phyloP scores from a whole-genome alignment of 2,113 vertebrate species.

The Peromyscus polionotus region DNA sequence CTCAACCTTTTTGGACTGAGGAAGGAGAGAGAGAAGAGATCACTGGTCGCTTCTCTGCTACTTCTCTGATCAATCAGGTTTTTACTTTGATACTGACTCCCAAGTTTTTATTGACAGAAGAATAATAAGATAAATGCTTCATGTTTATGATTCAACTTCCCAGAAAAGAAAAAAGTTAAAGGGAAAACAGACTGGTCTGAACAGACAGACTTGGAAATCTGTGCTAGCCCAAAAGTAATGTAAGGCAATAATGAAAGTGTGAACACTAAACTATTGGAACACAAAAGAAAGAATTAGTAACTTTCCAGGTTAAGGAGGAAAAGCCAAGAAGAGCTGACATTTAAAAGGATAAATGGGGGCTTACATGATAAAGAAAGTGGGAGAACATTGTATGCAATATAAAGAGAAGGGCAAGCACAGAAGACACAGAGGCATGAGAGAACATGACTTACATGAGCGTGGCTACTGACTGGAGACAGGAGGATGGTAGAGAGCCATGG shows the following conservation, averaged over 20 bases:
- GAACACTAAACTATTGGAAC: background rate
- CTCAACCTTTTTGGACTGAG: background rate
- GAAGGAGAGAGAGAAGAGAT: background rate
- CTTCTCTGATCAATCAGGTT: background rate
- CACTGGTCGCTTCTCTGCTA: background rate
- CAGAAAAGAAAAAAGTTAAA: background rate
- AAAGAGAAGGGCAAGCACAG: background rate
- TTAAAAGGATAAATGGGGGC: background rate
- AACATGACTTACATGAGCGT: background rate
- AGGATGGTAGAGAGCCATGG: background rate
- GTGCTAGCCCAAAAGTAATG: background rate
- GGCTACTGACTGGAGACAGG: background rate
- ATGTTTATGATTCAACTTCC: background rate
- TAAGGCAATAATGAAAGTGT: background rate
- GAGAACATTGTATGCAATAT: background rate
- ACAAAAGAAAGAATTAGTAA: background rate
- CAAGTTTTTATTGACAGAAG: background rate
- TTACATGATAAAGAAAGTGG: slow-evolving; percentile 36
- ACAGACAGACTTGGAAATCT: background rate
- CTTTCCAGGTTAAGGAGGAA: background rate
- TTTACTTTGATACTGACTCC: background rate
- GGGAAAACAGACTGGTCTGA: background rate
- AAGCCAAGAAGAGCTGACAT: slow-evolving; percentile 44
- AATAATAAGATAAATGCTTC: background rate
- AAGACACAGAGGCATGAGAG: background rate